phyloP scores from a whole-genome alignment of 2,113 vertebrate species.

The Sterrhoptilus dennistouni region DNA sequence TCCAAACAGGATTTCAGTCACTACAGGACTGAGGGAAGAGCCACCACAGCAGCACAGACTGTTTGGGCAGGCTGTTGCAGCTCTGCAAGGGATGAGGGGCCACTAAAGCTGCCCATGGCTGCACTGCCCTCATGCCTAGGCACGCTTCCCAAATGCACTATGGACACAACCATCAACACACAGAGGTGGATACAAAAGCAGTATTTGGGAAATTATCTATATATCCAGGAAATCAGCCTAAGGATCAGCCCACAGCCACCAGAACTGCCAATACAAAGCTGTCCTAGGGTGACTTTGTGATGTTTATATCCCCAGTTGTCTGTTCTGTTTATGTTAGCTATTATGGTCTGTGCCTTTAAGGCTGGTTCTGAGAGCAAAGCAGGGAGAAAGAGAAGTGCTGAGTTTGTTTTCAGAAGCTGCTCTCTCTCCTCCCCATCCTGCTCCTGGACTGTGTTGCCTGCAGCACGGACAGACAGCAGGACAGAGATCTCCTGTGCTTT shows the following conservation, averaged over 20 bases:
- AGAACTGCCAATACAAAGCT: neutral
- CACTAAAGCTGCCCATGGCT: accelerated
- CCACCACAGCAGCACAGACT: neutral
- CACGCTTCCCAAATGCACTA: neutral
- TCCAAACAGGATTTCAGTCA: neutral
- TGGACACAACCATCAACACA: neutral
- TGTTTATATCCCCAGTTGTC: neutral
- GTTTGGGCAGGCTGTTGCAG: neutral
- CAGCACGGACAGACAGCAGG: neutral
- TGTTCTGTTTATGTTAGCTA: neutral
- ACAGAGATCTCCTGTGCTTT: neutral
- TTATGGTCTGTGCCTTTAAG: neutral
- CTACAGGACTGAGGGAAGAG: neutral
- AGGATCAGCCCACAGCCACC: neutral
- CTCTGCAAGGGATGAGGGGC: accelerated
- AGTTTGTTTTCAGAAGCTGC: neutral
- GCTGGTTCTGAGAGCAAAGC: neutral
- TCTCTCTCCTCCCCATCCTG: neutral
- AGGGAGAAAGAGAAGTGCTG: neutral
- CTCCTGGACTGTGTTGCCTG: neutral
- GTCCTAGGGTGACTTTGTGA: neutral
- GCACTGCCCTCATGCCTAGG: neutral
- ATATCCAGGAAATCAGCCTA: neutral
- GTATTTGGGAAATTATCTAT: neutral
- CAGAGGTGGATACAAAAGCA: accelerated